These are phyloP conservation scores for Helicorthomorpha holstii DNA, from an alignment of 1,140 invertebrate genomes.

Conservation along the genomic window DNA sequence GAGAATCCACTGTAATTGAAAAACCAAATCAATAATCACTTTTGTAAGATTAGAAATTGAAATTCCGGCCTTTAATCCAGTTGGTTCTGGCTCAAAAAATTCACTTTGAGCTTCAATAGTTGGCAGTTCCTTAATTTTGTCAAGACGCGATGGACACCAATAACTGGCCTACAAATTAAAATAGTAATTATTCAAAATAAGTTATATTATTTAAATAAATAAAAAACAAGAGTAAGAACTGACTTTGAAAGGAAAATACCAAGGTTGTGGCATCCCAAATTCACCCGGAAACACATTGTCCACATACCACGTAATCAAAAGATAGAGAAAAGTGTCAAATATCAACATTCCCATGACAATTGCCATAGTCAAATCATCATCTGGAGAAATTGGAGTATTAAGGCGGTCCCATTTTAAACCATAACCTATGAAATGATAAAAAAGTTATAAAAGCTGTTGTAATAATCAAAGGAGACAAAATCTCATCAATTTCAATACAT, in stretches of 20 bases:
- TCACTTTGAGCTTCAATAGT: slow-evolving; percentile 11
- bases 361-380: slow-evolving; percentile 49
- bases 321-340: slow-evolving; percentile 42
- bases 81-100: slow-evolving; percentile 38
- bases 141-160: neutral
- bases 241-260: slow-evolving; percentile 9
- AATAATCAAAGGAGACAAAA: too few relatives aligned
- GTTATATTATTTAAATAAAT: too few relatives aligned
- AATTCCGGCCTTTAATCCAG: slow-evolving; percentile 36
- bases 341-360: slow-evolving; percentile 45
- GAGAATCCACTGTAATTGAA: too few relatives aligned
- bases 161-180: neutral
- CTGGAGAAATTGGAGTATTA: slow-evolving; percentile 41
- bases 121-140: neutral
- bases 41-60: slow-evolving; percentile 43
- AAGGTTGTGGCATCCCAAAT: slow-evolving; percentile 15
- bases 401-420: slow-evolving; percentile 61
- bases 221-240: slow-evolving; percentile 11
- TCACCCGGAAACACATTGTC: slow-evolving; percentile 47
- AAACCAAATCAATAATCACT: too few relatives aligned
- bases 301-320: slow-evolving; percentile 44
- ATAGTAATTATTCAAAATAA: neutral
- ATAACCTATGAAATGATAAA: slow-evolving; percentile 17
- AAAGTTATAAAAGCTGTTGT: slow-evolving; percentile 2
- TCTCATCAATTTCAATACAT: too few relatives aligned